These are phyloP conservation scores for Cyclopterus lumpus DNA, from an alignment of 2,797 vertebrate genomes.

Conservation along the genomic window DNA sequence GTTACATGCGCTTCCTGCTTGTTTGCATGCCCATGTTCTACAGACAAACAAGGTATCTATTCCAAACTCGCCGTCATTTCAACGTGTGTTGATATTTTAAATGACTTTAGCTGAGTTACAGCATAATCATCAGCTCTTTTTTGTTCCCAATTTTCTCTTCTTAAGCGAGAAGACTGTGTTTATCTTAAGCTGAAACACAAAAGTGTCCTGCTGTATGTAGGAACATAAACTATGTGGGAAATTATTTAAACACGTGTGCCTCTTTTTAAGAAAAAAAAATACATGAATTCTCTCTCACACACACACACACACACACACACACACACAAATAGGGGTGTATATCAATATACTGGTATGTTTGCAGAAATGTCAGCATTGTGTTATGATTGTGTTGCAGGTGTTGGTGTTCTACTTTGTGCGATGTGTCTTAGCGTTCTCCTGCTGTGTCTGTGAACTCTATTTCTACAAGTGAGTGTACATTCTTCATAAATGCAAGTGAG, in stretches of 20 bases:
- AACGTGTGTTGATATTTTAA: not conserved
- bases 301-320: not conserved
- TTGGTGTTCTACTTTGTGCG: constrained; percentile 98
- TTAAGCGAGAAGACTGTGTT: not conserved
- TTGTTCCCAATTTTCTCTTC: not conserved
- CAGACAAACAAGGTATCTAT: constrained; percentile 94
- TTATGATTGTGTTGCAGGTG: constrained; percentile 84
- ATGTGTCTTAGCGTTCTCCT: constrained; percentile 95
- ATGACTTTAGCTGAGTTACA: not conserved
- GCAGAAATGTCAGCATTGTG: constrained; percentile 25
- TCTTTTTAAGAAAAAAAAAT: not conserved
- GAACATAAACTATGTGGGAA: not conserved
- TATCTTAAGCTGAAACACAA: not conserved
- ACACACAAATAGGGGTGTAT: not conserved
- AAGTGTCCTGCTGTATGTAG: not conserved
- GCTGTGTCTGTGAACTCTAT: constrained; percentile 97
- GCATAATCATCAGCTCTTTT: not conserved
- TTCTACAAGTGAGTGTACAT: constrained; percentile 96
- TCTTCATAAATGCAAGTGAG: constrained; percentile 3
- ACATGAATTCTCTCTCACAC: not conserved
- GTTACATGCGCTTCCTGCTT: constrained; percentile 95
- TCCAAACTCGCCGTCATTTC: not conserved
- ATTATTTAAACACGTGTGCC: not conserved
- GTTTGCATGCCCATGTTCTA: constrained; percentile 93
- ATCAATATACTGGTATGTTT: not conserved